Evolutionary conservation across 53 echinoderm and acorn worm species (phyloP).

Genomic region (Luidia sarsii): DNA sequence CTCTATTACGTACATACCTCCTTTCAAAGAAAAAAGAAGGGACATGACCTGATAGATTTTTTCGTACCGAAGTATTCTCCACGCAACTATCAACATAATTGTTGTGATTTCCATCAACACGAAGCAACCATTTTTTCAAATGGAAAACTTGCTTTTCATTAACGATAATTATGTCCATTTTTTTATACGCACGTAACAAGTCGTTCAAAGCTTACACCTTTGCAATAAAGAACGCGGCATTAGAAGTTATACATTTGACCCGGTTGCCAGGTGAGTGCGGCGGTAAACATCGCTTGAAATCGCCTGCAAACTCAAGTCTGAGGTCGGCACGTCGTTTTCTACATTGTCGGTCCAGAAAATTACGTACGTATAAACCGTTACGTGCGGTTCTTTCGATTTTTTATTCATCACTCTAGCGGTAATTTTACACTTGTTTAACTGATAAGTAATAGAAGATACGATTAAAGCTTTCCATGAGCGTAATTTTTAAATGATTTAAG

Average conservation of each 20-base stretch:
- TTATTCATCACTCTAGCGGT: no score
- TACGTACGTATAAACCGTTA: no score
- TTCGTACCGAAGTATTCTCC: background rate
- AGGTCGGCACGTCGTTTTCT: no score
- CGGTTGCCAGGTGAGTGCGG: background rate
- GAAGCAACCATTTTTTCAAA: background rate
- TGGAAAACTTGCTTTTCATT: background rate
- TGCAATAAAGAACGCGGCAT: background rate
- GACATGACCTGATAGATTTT: background rate
- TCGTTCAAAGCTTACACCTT: background rate
- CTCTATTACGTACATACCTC: background rate
- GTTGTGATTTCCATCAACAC: background rate
- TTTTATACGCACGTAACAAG: constrained; percentile 1
- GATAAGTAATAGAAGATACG: no score
- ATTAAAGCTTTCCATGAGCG: no score
- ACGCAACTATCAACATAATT: background rate
- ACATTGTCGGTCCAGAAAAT: no score
- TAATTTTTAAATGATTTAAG: no score
- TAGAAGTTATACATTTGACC: background rate
- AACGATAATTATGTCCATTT: background rate
- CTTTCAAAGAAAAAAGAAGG: background rate
- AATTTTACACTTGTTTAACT: no score
- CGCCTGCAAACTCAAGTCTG: no score
- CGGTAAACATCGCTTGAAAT: no score
- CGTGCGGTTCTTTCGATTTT: no score